phyloP scores from a whole-genome alignment of 2,888 invertebrate species.

The Drosophila pegasa region DNA sequence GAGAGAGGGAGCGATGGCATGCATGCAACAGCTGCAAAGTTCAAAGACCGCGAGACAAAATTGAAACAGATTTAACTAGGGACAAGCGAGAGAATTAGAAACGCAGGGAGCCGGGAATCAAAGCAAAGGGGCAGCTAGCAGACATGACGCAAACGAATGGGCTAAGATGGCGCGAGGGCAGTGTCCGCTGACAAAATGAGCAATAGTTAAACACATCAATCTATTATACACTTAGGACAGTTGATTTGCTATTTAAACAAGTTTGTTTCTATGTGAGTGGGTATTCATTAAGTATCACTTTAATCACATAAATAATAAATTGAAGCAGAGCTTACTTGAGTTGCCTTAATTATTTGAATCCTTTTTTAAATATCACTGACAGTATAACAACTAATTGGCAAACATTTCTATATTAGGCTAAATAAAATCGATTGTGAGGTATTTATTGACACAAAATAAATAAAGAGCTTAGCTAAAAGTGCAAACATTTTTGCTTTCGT shows the following conservation, averaged over 20 bases:
- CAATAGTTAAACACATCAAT: slow-evolving; percentile 23
- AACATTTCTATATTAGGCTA: background rate
- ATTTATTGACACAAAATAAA: background rate
- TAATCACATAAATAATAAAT: slow-evolving; percentile 15
- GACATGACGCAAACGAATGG: slow-evolving; percentile 3
- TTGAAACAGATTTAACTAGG: slow-evolving; percentile 57
- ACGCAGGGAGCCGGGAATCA: background rate
- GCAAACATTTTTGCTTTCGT: background rate
- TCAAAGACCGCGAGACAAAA: slow-evolving; percentile 67
- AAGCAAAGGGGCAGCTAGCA: background rate
- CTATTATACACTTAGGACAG: slow-evolving; percentile 41
- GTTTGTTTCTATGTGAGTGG: background rate
- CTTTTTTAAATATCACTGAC: background rate
- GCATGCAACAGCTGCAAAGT: slow-evolving; percentile 54
- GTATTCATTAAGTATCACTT: slow-evolving; percentile 18
- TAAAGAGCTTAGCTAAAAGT: background rate
- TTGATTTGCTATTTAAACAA: slow-evolving; percentile 3
- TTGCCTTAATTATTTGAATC: slow-evolving; percentile 21
- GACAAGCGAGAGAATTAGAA: slow-evolving; percentile 2
- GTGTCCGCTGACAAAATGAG: slow-evolving; percentile 30
- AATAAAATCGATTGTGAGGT: background rate
- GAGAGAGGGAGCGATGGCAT: background rate
- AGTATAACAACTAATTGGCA: background rate
- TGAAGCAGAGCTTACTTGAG: slow-evolving; percentile 16
- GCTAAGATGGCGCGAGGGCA: background rate